Evolutionary conservation across 1,140 invertebrate species (phyloP).

Genomic region (Anastrepha obliqua): DNA sequence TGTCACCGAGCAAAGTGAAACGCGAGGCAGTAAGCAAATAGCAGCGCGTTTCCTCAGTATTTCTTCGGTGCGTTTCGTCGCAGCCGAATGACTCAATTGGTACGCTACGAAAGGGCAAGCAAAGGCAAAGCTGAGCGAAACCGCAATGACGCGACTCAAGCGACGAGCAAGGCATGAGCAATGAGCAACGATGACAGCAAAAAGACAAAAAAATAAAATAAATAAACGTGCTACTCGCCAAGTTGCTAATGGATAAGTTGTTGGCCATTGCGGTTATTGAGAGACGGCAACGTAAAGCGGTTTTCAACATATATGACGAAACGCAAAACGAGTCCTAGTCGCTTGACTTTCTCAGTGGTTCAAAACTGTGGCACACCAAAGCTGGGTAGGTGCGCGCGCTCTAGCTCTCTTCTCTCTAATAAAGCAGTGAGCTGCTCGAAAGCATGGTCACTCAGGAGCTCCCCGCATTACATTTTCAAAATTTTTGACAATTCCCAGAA

Average conservation of each 20-base stretch:
- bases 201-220: neutral
- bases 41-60: conserved; percentile 1
- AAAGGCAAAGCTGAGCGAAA: neutral
- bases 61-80: conserved; percentile 47
- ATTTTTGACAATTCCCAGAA: neutral
- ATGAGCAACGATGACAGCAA: conserved; percentile 30
- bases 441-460: neutral
- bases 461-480: neutral
- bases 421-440: neutral
- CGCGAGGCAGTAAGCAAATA: neutral
- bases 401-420: neutral
- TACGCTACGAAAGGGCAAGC: conserved; percentile 1
- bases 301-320: no score
- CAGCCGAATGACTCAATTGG: neutral
- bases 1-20: conserved; percentile 14
- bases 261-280: neutral
- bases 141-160: neutral
- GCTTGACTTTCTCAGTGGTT: neutral
- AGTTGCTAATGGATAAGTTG: neutral
- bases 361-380: neutral
- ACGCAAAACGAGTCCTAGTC: neutral
- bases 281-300: neutral
- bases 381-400: neutral
- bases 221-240: neutral
- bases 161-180: neutral